Percentiles rank a stretch among this genome's conserved stretches.
These are phyloP conservation scores for Datnioides undecimradiatus DNA, from an alignment of 2,113 vertebrate species.

Conservation along the genomic window DNA sequence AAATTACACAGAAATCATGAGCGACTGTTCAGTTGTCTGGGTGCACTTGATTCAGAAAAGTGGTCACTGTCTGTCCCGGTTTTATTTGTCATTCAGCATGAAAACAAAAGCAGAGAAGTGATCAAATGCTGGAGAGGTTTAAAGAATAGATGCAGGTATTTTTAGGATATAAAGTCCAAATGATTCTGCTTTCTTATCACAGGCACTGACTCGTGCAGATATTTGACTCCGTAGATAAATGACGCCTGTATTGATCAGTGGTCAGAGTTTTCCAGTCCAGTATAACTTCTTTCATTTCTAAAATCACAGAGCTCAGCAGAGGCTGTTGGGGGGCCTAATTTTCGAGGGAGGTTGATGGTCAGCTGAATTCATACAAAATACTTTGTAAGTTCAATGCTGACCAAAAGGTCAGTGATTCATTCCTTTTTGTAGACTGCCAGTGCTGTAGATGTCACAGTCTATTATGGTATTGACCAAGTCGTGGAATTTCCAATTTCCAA, in stretches of 20 bases:
- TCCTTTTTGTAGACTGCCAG: neutral
- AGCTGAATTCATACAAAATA: slow-evolving; percentile 8
- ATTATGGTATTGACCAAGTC: slow-evolving; percentile 18
- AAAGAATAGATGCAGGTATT: neutral
- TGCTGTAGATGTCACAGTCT: neutral
- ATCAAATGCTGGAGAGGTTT: neutral
- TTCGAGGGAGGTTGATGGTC: neutral
- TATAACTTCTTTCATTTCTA: slow-evolving; percentile 14
- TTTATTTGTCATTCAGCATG: neutral
- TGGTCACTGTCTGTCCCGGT: neutral
- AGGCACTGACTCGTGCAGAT: neutral
- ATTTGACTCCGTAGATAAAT: neutral
- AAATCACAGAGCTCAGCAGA: neutral
- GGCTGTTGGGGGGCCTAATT: neutral
- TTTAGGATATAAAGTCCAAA: neutral
- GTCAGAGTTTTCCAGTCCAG: neutral
- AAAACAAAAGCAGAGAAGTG: neutral
- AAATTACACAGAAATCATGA: neutral
- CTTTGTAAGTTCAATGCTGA: slow-evolving; percentile 6
- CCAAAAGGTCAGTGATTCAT: slow-evolving; percentile 24
- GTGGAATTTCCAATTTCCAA: slow-evolving; percentile 9
- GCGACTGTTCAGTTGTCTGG: neutral
- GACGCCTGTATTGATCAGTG: neutral
- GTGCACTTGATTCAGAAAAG: neutral
- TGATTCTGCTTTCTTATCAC: neutral